These are phyloP conservation scores for Magallana gigas DNA, from an alignment of 1,140 invertebrate species.

Conservation along the genomic window DNA sequence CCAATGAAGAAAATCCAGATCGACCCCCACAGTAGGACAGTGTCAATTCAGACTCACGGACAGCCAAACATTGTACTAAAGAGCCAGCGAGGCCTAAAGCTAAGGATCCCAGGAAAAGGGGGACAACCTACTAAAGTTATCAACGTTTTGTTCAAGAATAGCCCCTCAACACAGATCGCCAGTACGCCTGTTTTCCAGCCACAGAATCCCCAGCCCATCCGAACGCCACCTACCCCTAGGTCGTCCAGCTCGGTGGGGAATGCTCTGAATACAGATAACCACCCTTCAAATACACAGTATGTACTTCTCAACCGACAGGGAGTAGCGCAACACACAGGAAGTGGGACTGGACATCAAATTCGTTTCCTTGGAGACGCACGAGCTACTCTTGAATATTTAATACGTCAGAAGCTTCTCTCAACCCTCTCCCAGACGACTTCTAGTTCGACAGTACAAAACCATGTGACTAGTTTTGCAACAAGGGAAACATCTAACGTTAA, in stretches of 20 bases:
- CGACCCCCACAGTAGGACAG: background rate
- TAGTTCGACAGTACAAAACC: background rate
- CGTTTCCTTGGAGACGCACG: conserved; percentile 2
- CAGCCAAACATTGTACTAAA: conserved; percentile 11
- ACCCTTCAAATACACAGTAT: background rate
- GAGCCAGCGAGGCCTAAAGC: background rate
- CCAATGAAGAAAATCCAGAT: conserved; percentile 24
- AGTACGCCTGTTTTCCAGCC: background rate
- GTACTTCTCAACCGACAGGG: background rate
- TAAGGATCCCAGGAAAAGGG: background rate
- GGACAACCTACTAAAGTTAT: conserved; percentile 8
- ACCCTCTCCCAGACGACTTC: background rate
- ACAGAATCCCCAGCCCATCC: background rate
- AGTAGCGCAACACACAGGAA: background rate
- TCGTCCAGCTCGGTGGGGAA: background rate
- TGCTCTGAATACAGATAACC: background rate
- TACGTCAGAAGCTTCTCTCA: conserved; percentile 8
- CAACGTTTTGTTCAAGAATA: background rate
- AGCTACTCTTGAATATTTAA: background rate
- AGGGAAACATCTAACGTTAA: background rate
- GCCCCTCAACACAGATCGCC: background rate
- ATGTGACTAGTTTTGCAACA: background rate
- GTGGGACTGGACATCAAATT: background rate
- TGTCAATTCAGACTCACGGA: background rate
- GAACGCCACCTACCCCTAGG: background rate